A percentile compares a stretch with the other conserved stretches of the same genome.
These are phyloP conservation scores for Triplophysa bombifrons DNA, from an alignment of 2,797 vertebrate genomes.

Conservation along the genomic window DNA sequence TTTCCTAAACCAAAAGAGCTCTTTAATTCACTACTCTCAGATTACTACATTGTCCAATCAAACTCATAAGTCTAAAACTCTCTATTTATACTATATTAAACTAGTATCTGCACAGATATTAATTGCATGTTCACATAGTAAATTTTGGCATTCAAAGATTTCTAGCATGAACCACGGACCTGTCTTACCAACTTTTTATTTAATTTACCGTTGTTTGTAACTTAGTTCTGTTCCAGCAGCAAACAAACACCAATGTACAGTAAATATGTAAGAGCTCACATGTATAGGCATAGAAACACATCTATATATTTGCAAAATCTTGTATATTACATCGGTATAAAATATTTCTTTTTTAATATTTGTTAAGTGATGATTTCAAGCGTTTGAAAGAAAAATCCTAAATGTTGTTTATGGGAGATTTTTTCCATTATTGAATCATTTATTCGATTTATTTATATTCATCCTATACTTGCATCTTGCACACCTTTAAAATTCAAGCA, in stretches of 20 bases:
- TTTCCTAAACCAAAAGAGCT: neutral
- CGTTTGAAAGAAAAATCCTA: conserved; percentile 62
- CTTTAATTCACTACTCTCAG: neutral
- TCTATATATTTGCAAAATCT: conserved; percentile 76
- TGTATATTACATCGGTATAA: conserved; percentile 68
- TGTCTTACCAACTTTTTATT: too few relatives aligned
- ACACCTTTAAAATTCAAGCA: too few relatives aligned
- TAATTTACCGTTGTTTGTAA: neutral
- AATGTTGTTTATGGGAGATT: conserved; percentile 66
- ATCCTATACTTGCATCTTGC: neutral
- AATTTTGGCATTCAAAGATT: neutral
- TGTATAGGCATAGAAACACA: conserved; percentile 44
- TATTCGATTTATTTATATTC: neutral
- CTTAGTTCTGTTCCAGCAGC: conserved; percentile 20
- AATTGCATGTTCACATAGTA: neutral
- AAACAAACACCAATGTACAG: conserved; percentile 61
- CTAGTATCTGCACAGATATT: neutral
- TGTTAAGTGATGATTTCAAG: conserved; percentile 65
- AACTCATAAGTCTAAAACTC: neutral
- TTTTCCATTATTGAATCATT: conserved; percentile 57
- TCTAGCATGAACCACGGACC: neutral
- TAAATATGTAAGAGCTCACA: conserved; percentile 65
- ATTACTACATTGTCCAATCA: neutral
- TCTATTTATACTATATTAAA: neutral
- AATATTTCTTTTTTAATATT: conserved; percentile 55